Conservation (phyloP, 2,113 vertebrate genomes). For the Eretmochelys imbricata region DNA sequence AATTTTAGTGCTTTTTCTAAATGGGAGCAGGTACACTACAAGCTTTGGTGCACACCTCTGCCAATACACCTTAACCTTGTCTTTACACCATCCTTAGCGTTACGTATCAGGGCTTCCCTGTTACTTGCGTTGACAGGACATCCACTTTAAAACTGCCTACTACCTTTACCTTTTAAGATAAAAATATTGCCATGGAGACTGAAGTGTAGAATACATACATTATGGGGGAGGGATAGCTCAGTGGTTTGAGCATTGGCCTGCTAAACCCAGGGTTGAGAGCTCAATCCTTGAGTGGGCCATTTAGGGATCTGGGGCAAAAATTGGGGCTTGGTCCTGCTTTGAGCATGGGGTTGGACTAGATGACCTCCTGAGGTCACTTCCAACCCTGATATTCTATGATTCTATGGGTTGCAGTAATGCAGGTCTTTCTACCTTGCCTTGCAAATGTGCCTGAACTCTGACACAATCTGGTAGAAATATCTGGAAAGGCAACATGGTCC, state of each 20-base stretch:
- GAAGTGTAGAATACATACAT: background rate
- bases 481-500: background rate
- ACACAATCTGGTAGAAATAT: background rate
- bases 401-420: too few species aligned
- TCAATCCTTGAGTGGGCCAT: too few species aligned
- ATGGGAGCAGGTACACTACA: too few species aligned
- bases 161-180: background rate
- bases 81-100: background rate
- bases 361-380: too few species aligned
- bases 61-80: background rate
- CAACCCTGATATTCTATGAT: too few species aligned
- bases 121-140: background rate
- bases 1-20: background rate
- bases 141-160: too few species aligned
- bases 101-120: background rate
- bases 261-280: too few species aligned
- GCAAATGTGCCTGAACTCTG: background rate
- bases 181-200: background rate
- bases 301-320: too few species aligned
- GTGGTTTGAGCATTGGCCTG: too few species aligned
- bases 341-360: too few species aligned
- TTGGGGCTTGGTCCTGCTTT: too few species aligned
- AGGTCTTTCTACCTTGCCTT: background rate
- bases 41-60: background rate
- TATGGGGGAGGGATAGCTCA: too few species aligned